Percentiles rank a stretch among this genome's conserved stretches.
Evolutionary conservation across 2,888 invertebrate genomes (phyloP).

Genomic region (Idaea straminata): DNA sequence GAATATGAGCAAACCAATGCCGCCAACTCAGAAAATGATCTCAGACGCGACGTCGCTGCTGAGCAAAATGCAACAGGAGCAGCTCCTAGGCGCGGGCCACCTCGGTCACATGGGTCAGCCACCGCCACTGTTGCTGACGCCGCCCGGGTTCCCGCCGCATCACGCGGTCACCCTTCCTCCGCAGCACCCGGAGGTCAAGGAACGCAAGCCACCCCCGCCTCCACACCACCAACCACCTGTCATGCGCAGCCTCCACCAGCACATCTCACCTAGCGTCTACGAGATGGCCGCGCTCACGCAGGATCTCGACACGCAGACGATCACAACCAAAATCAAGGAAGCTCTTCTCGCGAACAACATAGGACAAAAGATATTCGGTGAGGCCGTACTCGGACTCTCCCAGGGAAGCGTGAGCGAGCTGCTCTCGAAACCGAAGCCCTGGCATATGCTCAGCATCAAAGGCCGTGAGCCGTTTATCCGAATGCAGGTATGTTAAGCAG

Average conservation of each 20-base stretch:
- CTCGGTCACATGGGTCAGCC: constrained; percentile 76
- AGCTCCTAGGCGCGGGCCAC: constrained; percentile 79
- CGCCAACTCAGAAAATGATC: constrained; percentile 88
- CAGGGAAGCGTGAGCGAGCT: constrained; percentile 99
- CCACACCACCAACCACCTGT: constrained; percentile 84
- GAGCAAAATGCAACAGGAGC: constrained; percentile 86
- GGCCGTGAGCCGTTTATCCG: constrained; percentile 97
- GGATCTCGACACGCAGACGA: constrained; percentile 96
- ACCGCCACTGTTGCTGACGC: constrained; percentile 85
- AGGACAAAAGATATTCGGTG: constrained; percentile 99
- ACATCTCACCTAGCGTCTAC: constrained; percentile 96
- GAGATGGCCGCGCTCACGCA: constrained; percentile 98
- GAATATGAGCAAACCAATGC: constrained; percentile 86
- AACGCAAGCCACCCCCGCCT: constrained; percentile 77
- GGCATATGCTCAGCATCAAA: constrained; percentile 99
- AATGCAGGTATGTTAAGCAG: constrained; percentile 83
- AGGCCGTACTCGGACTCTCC: constrained; percentile 96
- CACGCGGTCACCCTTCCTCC: constrained; percentile 85
- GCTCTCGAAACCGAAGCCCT: constrained; percentile 98
- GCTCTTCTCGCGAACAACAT: constrained; percentile 97
- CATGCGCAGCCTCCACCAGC: constrained; percentile 88
- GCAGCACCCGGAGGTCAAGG: constrained; percentile 81
- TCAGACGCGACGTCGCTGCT: constrained; percentile 83
- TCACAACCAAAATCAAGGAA: constrained; percentile 98
- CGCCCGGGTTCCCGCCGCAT: constrained; percentile 88